Base-by-base conservation (phyloP, 2,113 vertebrate species). In the Semicossyphus pulcher region DNA sequence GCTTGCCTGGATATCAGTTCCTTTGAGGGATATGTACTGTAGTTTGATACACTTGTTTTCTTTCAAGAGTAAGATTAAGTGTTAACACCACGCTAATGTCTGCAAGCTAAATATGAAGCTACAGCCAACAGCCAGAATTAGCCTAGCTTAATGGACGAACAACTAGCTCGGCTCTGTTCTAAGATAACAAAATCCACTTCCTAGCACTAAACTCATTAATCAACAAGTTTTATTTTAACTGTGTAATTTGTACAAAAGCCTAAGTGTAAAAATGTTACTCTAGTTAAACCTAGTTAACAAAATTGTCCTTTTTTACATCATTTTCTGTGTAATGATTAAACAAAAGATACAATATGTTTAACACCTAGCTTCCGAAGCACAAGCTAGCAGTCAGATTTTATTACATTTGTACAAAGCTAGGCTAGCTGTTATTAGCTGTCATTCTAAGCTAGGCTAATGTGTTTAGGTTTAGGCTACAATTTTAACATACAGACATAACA, bases 1-100 rank as follows among this genome's bases (percentile, higher is more conserved):
- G n/a, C 14, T 39, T 6, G 45, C 16, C 26, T 39, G 37, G 36
- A 75, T 23, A 68, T 71, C 25, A 25, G 23, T 21, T 31, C 32
- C 41, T 23, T 48, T 20, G 18, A 42, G 18, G 42, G 16, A 31
- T n/a, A 9, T 18, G 48, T 54, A 72, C 69, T 45, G 48, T 52
- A 53, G 57, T 20, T 45, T 5, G 32, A 36, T 12, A 21, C 0
- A 6, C 54, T 39, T 16, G n/a, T 16, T 37, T 12, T 36, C 10
- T 49, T 36, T 51, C 26, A 37, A 15, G 41, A 45, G 26, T 7
- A 60, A 16, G 7, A 23, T 32, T 45, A n/a, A n/a, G n/a, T n/a
- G n/a, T n/a, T n/a, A n/a, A n/a, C n/a, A n/a, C 11, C 28, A 47
- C 14, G 25, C 9, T 25, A 1, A 10, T 14, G 6, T 61, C 4